Evolutionary conservation across 2,797 vertebrate genomes (phyloP).

Genomic region (Heteromormyrus szaboi): DNA sequence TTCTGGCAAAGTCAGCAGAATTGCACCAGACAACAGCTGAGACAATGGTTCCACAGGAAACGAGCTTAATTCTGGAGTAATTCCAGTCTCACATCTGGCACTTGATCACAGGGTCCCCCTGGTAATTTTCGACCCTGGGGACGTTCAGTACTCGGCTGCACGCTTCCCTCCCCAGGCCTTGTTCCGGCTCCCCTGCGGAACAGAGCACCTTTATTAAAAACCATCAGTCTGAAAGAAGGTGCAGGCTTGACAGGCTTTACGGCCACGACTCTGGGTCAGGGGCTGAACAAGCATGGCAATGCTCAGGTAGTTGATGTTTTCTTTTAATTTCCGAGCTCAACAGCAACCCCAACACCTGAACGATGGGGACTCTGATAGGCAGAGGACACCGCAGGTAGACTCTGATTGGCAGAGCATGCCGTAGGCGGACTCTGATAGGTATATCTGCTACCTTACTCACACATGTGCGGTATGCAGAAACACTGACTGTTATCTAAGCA

Average conservation of each 20-base stretch:
- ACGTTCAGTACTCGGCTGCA: neutral
- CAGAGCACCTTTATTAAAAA: constrained; percentile 7
- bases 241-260: neutral
- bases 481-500: neutral
- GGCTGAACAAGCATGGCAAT: neutral
- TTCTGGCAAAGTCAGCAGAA: neutral
- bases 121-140: neutral
- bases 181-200: neutral
- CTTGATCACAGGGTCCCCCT: neutral
- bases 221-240: constrained; percentile 1
- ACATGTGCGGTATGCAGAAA: neutral
- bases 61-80: neutral
- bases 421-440: neutral
- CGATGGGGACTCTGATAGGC: neutral
- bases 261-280: neutral
- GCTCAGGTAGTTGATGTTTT: neutral
- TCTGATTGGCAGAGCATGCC: neutral
- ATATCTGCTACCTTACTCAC: neutral
- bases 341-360: neutral
- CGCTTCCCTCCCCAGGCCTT: neutral
- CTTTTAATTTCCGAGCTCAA: neutral
- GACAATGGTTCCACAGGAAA: neutral
- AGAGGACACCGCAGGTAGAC: neutral
- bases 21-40: neutral
- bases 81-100: neutral